Evolutionary conservation across 2,113 vertebrate genomes (phyloP), one percentile per base, ranked within the genome.

Genomic region (Stegastes partitus): DNA sequence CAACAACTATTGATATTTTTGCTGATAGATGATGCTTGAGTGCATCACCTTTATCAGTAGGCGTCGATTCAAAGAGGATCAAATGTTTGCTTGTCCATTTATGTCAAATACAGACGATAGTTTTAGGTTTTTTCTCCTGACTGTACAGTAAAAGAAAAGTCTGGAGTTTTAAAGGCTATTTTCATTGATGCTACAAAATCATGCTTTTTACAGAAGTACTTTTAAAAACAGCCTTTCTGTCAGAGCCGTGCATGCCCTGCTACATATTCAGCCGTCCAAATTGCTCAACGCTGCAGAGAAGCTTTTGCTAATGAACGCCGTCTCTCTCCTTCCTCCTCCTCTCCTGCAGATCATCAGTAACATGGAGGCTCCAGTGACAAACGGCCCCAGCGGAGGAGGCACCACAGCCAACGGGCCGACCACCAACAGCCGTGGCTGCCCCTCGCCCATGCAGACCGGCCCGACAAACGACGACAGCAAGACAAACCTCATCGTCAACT

Each of bases 401-500:
- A 97, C 94, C 96, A 99, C 98, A 83, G 95, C 97, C 94, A 99
- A 99, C 85, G 98, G 98, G 88, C 98, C 98, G 66, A 97, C 97
- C 94, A 97, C 94, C 95, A 99, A 98, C 97, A 99, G 95, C 94
- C 96, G 97, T 87, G 98, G 98, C 94, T 99, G 98, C 95, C 96
- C 98, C 92, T 99, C 98, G 70, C 98, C 98, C 89, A 99, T 99
- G 98, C 98, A 99, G 96, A 98, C 98, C 25, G 97, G 97, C 85
- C 95, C 96, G 47, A 90, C 97, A 92, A 98, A 97, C 61, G 98
- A 99, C 84, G 98, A 99, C 97, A 99, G 98, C 96, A 99, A 99
- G 97, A 99, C 98, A 92, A 99, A 99, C 96, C 98, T 99, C 95
- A 99, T 99, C 74, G 98, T 99, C 95, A 99, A 99, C 96, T 99